Evolutionary conservation across 2,113 vertebrate species (phyloP), one percentile per base, ranked within the genome.

Genomic region (Lamprologus sp.): DNA sequence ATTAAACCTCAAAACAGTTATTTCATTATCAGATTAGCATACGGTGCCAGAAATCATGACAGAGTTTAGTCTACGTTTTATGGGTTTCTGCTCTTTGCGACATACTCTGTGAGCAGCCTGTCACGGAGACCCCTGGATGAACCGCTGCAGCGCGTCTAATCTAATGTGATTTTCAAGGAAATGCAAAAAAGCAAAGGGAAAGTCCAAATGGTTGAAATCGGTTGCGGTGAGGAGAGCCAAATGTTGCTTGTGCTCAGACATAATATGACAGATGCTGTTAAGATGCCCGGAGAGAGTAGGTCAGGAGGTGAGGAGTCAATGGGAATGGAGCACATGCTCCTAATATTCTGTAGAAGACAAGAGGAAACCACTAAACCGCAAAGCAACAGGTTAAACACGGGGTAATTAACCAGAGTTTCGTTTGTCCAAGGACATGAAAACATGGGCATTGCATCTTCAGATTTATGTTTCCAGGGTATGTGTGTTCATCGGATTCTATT

Each of bases 251-350:
- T 79, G 86, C 58, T 88, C 65, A 92, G 92, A 89, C 89, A 89
- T 23, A 95, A 94, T 86, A 91, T 91, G 94, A 90, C 88, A 91
- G 88, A 93, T 90, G 90, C 87, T 92, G 42, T 91, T 83, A 88
- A 82, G 84, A 84, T 93, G 82, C 73, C 82, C n/a, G 23, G 79
- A 81, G 87, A 92, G 89, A 82, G 81, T 11, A 31, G 88, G 87
- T 90, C 90, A 90, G 91, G 84, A 83, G 89, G 90, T 81, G 84
- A 91, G 56, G 28, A 58, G 82, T 35, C 80, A 86, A 87, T 88
- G 90, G 73, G 75, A 92, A 87, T 2, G 75, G 77, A 84, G 79
- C 85, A 88, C 90, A 84, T 90, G 83, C 42, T 40, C 79, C 45
- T 15, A 63, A 80, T 86, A 60, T 23, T 63, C 5, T 26, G 49